Percentiles rank a stretch among this genome's conserved stretches.
phyloP scores from a whole-genome alignment of 2,797 vertebrate species.

The Rachycentron canadum region DNA sequence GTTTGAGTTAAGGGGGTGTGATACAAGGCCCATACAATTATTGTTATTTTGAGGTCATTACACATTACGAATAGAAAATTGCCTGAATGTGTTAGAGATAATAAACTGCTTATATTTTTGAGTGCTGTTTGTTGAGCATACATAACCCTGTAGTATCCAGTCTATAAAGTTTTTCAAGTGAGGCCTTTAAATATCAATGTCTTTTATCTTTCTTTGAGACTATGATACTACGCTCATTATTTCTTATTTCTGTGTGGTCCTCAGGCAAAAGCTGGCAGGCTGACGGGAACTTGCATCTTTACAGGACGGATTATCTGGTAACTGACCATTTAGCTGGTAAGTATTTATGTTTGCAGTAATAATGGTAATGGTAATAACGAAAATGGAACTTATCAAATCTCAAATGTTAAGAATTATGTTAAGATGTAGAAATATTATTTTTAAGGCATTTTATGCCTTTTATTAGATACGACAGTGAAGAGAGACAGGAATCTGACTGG shows the following conservation, averaged over 20 bases:
- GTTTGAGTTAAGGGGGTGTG: neutral
- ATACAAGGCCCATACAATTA: neutral
- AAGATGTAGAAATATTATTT: too few species aligned
- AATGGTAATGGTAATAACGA: neutral
- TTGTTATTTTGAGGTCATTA: neutral
- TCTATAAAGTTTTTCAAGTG: neutral
- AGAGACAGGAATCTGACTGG: too few species aligned
- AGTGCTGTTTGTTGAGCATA: neutral
- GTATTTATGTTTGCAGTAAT: slow-evolving; percentile 59
- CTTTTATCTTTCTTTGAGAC: neutral
- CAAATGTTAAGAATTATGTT: slow-evolving; percentile 8
- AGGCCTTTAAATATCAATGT: neutral
- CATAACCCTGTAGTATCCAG: neutral
- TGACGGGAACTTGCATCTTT: slow-evolving; percentile 92
- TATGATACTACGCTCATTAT: neutral
- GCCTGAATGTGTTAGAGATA: too few species aligned
- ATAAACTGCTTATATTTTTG: too few species aligned
- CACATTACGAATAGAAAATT: neutral
- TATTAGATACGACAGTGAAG: too few species aligned
- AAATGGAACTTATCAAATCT: slow-evolving; percentile 8
- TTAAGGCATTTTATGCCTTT: too few species aligned
- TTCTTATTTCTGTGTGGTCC: slow-evolving; percentile 7
- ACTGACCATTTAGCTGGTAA: slow-evolving; percentile 99
- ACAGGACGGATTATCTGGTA: slow-evolving; percentile 99
- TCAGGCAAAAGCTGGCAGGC: slow-evolving; percentile 99